Conservation (phyloP, 1,140 invertebrate species). For the Caenorhabditis latens region DNA sequence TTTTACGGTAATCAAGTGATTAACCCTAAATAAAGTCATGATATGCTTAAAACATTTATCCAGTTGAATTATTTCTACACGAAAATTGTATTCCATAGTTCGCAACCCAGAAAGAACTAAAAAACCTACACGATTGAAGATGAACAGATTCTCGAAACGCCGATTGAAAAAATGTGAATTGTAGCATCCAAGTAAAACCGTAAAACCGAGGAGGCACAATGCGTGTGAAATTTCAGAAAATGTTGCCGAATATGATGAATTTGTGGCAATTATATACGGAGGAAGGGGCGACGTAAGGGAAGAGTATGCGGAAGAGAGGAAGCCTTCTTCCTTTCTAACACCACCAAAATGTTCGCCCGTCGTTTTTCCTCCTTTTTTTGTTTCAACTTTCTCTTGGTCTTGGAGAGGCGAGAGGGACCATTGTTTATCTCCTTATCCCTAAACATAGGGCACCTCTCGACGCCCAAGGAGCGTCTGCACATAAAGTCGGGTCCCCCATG, state of each 20-base stretch:
- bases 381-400: background rate
- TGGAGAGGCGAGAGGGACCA: background rate
- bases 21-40: no score
- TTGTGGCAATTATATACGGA: slow-evolving; percentile 5
- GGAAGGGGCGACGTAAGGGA: background rate
- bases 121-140: slow-evolving; percentile 24
- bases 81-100: background rate
- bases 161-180: slow-evolving; percentile 26
- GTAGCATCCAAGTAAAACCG: slow-evolving; percentile 33
- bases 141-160: slow-evolving; percentile 35
- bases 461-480: background rate
- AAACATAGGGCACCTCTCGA: slow-evolving; percentile 32
- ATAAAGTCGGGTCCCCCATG: background rate
- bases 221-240: no score
- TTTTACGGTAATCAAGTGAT: no score
- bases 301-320: background rate
- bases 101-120: no score
- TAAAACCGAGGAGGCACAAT: no score
- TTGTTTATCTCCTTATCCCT: slow-evolving; percentile 46
- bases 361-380: background rate
- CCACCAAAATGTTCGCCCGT: background rate
- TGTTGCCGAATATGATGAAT: background rate
- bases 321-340: background rate
- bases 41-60: no score
- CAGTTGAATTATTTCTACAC: no score